Percentiles rank a stretch among this genome's conserved stretches.
Evolutionary conservation across 2,113 vertebrate species (phyloP).

Genomic region (Corythornis cristatus): DNA sequence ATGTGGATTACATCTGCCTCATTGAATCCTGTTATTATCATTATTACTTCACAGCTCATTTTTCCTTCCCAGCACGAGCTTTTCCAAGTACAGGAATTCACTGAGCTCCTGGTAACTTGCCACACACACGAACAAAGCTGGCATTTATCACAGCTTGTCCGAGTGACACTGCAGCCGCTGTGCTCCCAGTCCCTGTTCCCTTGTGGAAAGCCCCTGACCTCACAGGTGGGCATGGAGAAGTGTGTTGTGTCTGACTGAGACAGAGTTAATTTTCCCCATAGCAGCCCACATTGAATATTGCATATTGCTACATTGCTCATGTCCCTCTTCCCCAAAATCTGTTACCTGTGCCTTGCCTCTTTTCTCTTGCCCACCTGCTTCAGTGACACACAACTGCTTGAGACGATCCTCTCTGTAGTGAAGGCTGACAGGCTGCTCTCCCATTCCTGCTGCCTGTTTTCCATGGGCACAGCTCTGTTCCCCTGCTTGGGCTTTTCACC

Average conservation of each 20-base stretch:
- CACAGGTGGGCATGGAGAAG: not conserved
- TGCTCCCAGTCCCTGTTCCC: not conserved
- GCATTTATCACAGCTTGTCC: not conserved
- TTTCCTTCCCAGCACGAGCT: not conserved
- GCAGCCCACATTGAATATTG: not conserved
- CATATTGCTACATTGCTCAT: not conserved
- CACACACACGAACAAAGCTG: not conserved
- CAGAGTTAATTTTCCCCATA: too few relatives aligned
- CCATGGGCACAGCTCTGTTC: not conserved
- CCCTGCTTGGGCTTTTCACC: not conserved
- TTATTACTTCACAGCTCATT: constrained; percentile 56
- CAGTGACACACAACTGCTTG: not conserved
- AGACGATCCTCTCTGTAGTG: not conserved
- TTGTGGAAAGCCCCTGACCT: not conserved
- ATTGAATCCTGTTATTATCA: constrained; percentile 33
- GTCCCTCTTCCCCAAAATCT: not conserved
- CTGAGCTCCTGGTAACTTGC: constrained; percentile 1
- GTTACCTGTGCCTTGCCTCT: rapidly evolving
- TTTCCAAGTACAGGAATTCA: not conserved
- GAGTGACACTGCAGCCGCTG: not conserved
- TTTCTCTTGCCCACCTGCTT: not conserved
- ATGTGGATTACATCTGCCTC: constrained; percentile 46
- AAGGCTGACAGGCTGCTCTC: rapidly evolving
- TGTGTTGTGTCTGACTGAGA: too few relatives aligned
- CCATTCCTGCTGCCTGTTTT: not conserved